Base-by-base conservation (phyloP, 1,140 invertebrate species). In the Paraescarpia echinospica region DNA sequence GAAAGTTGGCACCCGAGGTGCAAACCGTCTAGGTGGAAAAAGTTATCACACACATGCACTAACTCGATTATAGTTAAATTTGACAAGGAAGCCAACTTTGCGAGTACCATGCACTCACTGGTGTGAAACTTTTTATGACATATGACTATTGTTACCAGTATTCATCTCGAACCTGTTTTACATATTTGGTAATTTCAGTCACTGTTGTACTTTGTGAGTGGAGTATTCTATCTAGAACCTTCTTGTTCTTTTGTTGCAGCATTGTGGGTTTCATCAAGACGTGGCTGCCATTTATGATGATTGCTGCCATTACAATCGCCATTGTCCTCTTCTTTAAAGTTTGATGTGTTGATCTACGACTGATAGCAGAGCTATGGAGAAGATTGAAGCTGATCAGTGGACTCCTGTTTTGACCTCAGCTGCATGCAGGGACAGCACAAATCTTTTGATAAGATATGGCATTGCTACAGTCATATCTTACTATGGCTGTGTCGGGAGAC, bases 261-360 rank as follows among this genome's bases (percentile, higher is more conserved):
- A 96, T 97, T 95, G 95, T 95, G 91, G 98, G 97, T 88, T 98
- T 98, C 94, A 35, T 99, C 8, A 98, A 98, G 96, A 98, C 98
- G 0, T 99, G 98, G 98, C 93, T 98, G 51, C 98, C 98, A 35
- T 99, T 98, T 96, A 93, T 97, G 5, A 96, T 98, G 51, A 95
- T 98, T 93, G 95, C 97, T 14, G 94, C 94, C 33, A 94, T 96
- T 48, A 94, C 97, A 14, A 41, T 95, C 18, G 92, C 59, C 59
- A 31, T 77, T 27, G 22, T 77, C 59, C 59, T 77, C 59, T 77
- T 77, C 94, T 22, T 93, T 95, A 59, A 93, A 93, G 18, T 77
- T 12, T 59, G 90, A 33, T n/a, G 14, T 88, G 41, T 6, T 35
- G 35, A 27, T 5, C 90, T 41, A 41, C 12, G 41, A 12, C 41